Evolutionary conservation across 23 tunicate species (phyloP), one percentile per base, ranked within the genome.

Genomic region (Corella eumyota): DNA sequence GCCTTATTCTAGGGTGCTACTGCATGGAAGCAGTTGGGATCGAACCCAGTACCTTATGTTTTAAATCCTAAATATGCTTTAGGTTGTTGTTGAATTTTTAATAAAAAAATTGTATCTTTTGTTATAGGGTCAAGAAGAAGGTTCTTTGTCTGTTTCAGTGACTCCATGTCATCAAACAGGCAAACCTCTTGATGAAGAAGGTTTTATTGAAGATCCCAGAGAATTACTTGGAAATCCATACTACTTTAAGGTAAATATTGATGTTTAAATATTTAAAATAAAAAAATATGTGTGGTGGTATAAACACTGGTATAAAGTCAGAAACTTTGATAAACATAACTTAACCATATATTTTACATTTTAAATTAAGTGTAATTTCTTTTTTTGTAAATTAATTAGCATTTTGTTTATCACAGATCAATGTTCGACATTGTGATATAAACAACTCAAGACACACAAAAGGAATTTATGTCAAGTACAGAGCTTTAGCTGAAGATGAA

Each of bases 101-200:
- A n/a, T n/a, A n/a, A n/a, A n/a, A n/a, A n/a, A n/a, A n/a, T 50
- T 24, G 21, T 13, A 60, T 13, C 6, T 23, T 29, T 33, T 40
- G 4, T n/a, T 5, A 32, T 57, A 88, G 96, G 98, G 98, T 27
- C 80, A 77, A 60, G 98, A 92, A 51, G 92, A 92, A 76, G 98
- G 98, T 2, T 23, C 57, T 7, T 25, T 83, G 51, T 56, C 65
- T 52, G 74, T 92, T 19, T 47, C 72, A 32, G 77, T 92, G 38
- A 60, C 93, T 15, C 98, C 98, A 15, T 92, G 98, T 66, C 47
- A 51, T 38, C 65, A 76, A 1, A 82, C 77, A 29, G 93, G 98
- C 9, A 71, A 82, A 62, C 54, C 92, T 13, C 66, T 92, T n/a
- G 98, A 83, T 50, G 98, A 92, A 45, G 98, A 92, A 32, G 63